A percentile compares a stretch with the other conserved stretches of the same genome.
phyloP scores from a whole-genome alignment of 2,888 invertebrate species.

The Diplolepis rosae region DNA sequence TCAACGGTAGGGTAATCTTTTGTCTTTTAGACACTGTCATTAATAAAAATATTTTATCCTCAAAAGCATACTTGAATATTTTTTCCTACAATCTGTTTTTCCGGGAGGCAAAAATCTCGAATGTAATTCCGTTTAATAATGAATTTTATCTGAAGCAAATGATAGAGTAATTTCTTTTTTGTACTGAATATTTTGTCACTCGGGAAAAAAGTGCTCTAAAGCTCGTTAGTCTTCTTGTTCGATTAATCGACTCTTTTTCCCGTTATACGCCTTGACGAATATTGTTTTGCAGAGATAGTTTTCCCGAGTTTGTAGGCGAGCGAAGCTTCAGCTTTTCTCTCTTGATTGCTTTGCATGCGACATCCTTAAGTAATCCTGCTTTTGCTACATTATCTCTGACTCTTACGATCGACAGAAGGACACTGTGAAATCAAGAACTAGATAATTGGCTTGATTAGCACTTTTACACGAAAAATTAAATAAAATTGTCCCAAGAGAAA shows the following conservation, averaged over 20 bases:
- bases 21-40: too few relatives aligned
- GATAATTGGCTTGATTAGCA: too few relatives aligned
- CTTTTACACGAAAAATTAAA: too few relatives aligned
- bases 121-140: too few relatives aligned
- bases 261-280: conserved; percentile 15
- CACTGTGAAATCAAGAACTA: not conserved
- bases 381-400: conserved; percentile 1
- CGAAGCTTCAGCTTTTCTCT: conserved; percentile 49
- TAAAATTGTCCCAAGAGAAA: too few relatives aligned
- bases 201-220: not conserved
- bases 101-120: too few relatives aligned
- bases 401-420: conserved; percentile 1
- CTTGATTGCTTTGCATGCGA: conserved; percentile 50
- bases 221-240: not conserved
- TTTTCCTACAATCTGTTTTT: too few relatives aligned
- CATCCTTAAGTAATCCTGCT: conserved; percentile 28
- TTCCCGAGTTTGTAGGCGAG: conserved; percentile 12
- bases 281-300: conserved; percentile 21
- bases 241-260: conserved; percentile 23
- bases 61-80: too few relatives aligned
- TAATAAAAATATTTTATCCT: too few relatives aligned
- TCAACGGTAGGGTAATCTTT: too few relatives aligned
- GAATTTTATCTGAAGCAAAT: not conserved
- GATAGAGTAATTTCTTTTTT: not conserved
- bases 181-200: not conserved